phyloP scores from a whole-genome alignment of 2,888 invertebrate genomes.

The Cheilosia scutellata region DNA sequence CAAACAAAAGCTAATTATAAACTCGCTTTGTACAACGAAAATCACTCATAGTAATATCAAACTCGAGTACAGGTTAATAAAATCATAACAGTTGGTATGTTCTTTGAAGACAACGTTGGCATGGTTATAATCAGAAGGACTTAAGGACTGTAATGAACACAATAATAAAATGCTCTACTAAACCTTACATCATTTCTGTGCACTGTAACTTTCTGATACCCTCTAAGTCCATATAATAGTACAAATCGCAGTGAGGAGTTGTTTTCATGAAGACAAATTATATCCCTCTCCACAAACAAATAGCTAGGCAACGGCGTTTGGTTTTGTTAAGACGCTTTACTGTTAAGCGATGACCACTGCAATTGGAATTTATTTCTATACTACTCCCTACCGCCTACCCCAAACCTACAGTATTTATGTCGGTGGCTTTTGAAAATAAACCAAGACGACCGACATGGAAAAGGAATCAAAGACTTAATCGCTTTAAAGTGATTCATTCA shows the following conservation, averaged over 20 bases:
- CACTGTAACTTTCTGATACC: neutral
- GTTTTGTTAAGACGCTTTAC: slow-evolving; percentile 42
- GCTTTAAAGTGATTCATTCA: slow-evolving; percentile 69
- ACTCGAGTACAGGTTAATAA: no score
- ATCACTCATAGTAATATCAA: no score
- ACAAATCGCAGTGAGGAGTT: neutral
- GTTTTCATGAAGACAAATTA: neutral
- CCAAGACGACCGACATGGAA: neutral
- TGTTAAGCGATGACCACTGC: slow-evolving; percentile 11
- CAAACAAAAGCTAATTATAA: no score
- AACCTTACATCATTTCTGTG: neutral
- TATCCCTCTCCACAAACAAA: neutral
- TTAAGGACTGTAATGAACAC: no score
- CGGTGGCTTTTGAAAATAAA: slow-evolving; percentile 8
- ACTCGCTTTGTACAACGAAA: no score
- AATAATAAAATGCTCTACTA: no score
- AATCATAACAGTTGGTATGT: no score
- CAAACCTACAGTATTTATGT: neutral
- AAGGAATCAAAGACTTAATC: slow-evolving; percentile 56
- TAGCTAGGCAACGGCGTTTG: slow-evolving; percentile 14
- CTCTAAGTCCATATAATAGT: neutral
- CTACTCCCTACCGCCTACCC: neutral
- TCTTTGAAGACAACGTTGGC: no score
- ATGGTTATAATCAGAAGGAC: no score
- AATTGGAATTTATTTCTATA: slow-evolving; percentile 49